A percentile compares a stretch with the other conserved stretches of the same genome.
Conservation (phyloP, 1,140 invertebrate genomes). For the Lepidurus couesii region DNA sequence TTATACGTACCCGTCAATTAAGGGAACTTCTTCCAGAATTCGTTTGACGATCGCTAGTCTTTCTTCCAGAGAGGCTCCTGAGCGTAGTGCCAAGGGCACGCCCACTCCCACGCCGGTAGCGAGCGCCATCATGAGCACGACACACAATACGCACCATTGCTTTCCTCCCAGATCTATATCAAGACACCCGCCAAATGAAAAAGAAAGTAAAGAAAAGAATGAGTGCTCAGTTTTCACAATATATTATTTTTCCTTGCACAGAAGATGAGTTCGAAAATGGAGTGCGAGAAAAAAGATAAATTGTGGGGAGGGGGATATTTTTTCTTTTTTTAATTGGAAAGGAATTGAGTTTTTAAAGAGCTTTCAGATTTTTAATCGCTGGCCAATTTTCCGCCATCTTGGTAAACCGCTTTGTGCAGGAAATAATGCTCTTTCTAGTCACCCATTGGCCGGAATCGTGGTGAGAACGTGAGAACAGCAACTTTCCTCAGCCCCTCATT, state of each 20-base stretch:
- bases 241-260: neutral
- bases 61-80: constrained; percentile 45
- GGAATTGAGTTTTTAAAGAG: no score
- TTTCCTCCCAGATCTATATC: constrained; percentile 27
- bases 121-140: constrained; percentile 46
- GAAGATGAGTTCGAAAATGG: neutral
- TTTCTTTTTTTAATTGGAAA: no score
- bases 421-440: no score
- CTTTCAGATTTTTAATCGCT: no score
- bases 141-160: constrained; percentile 47
- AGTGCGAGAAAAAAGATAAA: neutral
- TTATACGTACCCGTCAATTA: constrained; percentile 58
- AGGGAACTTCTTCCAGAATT: constrained; percentile 55
- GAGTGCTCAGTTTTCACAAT: neutral
- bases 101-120: constrained; percentile 49
- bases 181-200: neutral
- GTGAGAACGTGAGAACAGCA: no score
- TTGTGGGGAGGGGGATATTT: neutral
- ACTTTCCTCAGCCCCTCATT: no score
- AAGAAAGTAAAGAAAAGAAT: neutral
- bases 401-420: no score
- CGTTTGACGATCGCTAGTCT: constrained; percentile 51
- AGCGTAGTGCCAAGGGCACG: constrained; percentile 48
- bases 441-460: no score
- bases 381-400: no score